Evolutionary conservation across 2,888 invertebrate species (phyloP).

Genomic region (Plagiodera versicolora): DNA sequence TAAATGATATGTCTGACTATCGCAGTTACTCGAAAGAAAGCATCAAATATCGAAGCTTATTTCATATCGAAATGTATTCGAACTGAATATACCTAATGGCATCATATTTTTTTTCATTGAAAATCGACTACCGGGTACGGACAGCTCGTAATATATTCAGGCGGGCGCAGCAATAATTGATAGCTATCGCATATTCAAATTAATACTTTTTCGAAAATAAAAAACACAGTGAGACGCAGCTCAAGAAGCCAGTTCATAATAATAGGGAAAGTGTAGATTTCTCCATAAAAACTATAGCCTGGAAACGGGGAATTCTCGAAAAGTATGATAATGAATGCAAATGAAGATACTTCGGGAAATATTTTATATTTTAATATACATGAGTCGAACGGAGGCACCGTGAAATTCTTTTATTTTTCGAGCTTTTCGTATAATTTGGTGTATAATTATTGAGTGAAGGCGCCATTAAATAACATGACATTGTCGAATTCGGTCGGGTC

Average conservation of each 20-base stretch:
- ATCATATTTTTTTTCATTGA: slow-evolving; percentile 11
- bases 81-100: slow-evolving; percentile 1
- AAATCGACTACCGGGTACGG: slow-evolving; percentile 15
- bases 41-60: neutral
- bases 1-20: neutral
- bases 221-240: slow-evolving; percentile 27
- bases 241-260: slow-evolving; percentile 31
- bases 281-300: slow-evolving; percentile 25
- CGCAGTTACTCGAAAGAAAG: neutral
- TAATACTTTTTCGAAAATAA: slow-evolving; percentile 33
- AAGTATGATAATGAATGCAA: slow-evolving; percentile 44
- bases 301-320: slow-evolving; percentile 29
- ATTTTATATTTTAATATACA: slow-evolving; percentile 42
- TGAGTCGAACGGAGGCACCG: slow-evolving; percentile 38
- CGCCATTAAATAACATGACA: slow-evolving; percentile 30
- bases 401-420: slow-evolving; percentile 32
- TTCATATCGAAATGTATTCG: neutral
- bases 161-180: slow-evolving; percentile 22
- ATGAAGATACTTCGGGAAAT: slow-evolving; percentile 33
- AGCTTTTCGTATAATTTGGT: slow-evolving; percentile 32
- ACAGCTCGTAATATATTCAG: slow-evolving; percentile 16
- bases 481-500: slow-evolving; percentile 24
- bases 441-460: slow-evolving; percentile 23
- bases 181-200: slow-evolving; percentile 29
- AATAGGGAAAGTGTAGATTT: slow-evolving; percentile 32